These are phyloP conservation scores for Lutjanus erythropterus DNA, from an alignment of 2,113 vertebrate genomes.

Conservation along the genomic window DNA sequence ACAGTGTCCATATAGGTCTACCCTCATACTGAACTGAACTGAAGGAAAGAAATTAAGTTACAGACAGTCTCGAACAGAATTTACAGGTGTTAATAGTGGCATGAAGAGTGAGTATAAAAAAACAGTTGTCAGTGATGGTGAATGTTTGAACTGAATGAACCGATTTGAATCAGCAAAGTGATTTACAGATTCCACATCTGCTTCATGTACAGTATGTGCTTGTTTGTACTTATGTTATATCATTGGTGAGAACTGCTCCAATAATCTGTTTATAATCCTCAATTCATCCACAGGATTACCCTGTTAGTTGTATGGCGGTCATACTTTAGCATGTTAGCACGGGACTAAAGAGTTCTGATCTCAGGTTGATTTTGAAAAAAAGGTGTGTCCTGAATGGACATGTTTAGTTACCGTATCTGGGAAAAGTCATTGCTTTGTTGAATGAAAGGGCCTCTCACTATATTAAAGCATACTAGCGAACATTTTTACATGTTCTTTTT, in stretches of 20 bases:
- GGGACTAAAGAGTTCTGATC: background rate
- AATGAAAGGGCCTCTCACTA: background rate
- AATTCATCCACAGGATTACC: conserved; percentile 55
- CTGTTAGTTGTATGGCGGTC: conserved; percentile 18
- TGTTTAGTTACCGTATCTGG: background rate
- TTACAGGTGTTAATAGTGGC: background rate
- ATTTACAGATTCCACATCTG: background rate
- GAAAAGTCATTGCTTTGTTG: background rate
- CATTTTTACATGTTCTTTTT: no score
- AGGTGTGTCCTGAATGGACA: background rate
- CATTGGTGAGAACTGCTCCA: conserved; percentile 30
- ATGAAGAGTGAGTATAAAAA: background rate
- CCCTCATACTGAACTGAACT: background rate
- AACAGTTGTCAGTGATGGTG: background rate
- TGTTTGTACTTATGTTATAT: conserved; percentile 6
- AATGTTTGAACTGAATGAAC: background rate
- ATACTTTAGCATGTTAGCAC: conserved; percentile 8
- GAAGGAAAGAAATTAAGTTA: background rate
- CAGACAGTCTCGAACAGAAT: background rate
- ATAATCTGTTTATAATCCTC: conserved; percentile 62
- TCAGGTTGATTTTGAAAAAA: background rate
- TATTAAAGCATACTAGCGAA: no score
- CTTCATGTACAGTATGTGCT: background rate
- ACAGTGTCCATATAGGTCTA: no score
- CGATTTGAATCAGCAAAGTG: background rate